A percentile compares a stretch with the other conserved stretches of the same genome.
phyloP scores from a whole-genome alignment of 2,888 invertebrate genomes.

The Diarsia rubi region DNA sequence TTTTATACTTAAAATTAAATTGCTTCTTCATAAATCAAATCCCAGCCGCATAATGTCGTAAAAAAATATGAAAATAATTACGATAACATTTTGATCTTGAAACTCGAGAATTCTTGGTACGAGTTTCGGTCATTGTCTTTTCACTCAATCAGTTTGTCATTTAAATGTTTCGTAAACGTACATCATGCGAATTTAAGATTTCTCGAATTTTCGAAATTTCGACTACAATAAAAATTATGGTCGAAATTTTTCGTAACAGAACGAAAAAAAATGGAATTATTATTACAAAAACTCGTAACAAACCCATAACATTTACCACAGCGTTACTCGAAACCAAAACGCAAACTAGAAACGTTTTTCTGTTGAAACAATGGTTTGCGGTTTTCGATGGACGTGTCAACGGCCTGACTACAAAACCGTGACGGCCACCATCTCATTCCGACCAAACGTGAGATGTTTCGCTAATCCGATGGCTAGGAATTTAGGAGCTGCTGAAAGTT shows the following conservation, averaged over 20 bases:
- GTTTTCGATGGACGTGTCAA: constrained; percentile 86
- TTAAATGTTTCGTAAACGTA: no score
- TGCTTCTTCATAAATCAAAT: no score
- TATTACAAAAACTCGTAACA: constrained; percentile 14
- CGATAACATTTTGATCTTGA: no score
- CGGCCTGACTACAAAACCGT: constrained; percentile 82
- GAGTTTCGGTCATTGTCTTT: no score
- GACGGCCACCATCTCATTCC: constrained; percentile 75
- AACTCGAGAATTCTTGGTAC: no score
- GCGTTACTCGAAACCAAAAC: constrained; percentile 51
- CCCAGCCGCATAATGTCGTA: no score
- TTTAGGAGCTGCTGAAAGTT: constrained; percentile 16
- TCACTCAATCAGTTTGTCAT: no score
- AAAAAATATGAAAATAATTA: no score
- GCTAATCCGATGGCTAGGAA: constrained; percentile 47
- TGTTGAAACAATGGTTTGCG: constrained; percentile 84
- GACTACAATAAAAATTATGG: no score
- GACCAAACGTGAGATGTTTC: constrained; percentile 65
- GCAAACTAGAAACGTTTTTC: constrained; percentile 69
- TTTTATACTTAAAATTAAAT: no score
- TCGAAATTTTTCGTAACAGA: no score
- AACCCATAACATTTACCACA: constrained; percentile 40
- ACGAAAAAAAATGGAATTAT: background rate
- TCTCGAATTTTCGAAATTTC: no score
- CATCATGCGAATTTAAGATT: background rate